A percentile compares a stretch with the other conserved stretches of the same genome.
phyloP scores from a whole-genome alignment of 2,113 vertebrate species.

The Aleadryas rufinucha region DNA sequence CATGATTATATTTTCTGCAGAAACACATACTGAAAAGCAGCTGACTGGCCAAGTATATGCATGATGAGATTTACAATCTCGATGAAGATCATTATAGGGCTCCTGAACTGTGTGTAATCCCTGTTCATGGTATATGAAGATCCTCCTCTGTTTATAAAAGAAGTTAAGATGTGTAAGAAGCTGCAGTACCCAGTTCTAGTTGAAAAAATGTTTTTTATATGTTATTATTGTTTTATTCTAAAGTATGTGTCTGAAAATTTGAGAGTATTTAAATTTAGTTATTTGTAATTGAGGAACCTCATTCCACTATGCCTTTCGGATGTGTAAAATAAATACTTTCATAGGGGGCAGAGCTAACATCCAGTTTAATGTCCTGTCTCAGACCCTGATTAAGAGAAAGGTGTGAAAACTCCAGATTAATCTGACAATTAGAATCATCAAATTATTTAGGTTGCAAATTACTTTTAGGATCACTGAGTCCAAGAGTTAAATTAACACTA shows the following conservation, averaged over 20 bases:
- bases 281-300: neutral
- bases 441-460: neutral
- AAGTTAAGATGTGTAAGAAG: neutral
- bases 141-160: neutral
- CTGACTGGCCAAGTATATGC: neutral
- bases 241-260: neutral
- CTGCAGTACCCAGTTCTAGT: neutral
- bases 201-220: neutral
- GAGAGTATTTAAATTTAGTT: neutral
- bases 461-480: neutral
- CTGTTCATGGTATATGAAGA: neutral
- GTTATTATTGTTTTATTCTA: neutral
- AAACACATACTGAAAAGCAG: neutral
- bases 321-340: neutral
- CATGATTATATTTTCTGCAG: neutral
- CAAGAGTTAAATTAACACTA: neutral
- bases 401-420: neutral
- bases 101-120: neutral
- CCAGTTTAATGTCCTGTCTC: neutral
- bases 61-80: neutral
- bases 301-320: neutral
- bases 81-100: neutral
- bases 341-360: neutral
- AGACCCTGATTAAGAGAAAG: neutral
- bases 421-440: neutral